Base-by-base conservation (phyloP, 2,888 invertebrate species). In the Metopia argyrocephala region DNA sequence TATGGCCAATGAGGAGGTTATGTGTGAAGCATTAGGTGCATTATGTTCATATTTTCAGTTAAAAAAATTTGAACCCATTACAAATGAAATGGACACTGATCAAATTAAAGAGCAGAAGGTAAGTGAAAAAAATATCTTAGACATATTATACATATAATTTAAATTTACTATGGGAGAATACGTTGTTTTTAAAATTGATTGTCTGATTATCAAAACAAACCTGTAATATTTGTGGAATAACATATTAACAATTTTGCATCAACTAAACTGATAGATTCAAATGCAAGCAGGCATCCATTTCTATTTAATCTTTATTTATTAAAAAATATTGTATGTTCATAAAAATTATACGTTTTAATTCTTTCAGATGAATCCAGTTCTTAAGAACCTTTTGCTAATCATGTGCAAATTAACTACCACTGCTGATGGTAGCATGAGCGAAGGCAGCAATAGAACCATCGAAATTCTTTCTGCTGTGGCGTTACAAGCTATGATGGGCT, bases 391-490 rank as follows among this genome's bases (percentile, higher is more conserved):
- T 1, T 89, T 89, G 1, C 84, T 88, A 7, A 88, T 90, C 20
- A 81, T 91, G 9, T 86, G 88, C 64, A 90, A 90, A 84, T 76
- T 91, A 0, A 89, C 89, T 52, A 85, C 86, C 20, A 86, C 89
- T 2, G 85, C 86, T 23, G 87, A 88, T 7, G 83, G 81, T 27
- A 86, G 87, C 9, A 84, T 87, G 5, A 85, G 86, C 66, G 84
- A 86, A 54, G 86, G 88, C 56, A 89, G 92, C 86, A 91, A 91
- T 25, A 93, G 93, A 76, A 93, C 93, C 0, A 92, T 93, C 82
- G 94, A 96, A 18, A 95, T 96, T 89, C 91, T 97, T 5, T 95
- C 95, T 86, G 96, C 96, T 0, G 92, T 97, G 78, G 91, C 97
- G 48, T 94, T 97, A 84, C 97, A 97, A 91, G 95, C 95, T 81